Base-by-base conservation (phyloP, 2,888 invertebrate genomes). In the Pecten maximus region DNA sequence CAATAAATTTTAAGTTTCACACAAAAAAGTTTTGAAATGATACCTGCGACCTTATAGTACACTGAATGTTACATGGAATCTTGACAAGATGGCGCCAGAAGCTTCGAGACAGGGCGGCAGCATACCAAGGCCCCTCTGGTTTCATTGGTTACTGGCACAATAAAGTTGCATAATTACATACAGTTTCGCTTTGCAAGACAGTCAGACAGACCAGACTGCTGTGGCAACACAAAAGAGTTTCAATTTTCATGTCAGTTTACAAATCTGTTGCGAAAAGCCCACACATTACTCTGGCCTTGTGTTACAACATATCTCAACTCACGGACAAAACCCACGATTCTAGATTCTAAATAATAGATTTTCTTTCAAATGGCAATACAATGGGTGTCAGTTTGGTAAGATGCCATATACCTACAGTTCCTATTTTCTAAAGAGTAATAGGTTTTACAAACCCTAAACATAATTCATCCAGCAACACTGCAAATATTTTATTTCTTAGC, bases 251-350 rank as follows among this genome's bases (percentile, higher is more conserved):
- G 74, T 74, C 74, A 74, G 35, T 74, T 74, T 74, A 74, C 74
- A 74, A 74, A 74, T 74, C 74, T 74, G 74, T 74, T 74, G 74
- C 74, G 74, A 74, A 74, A 74, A 74, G 74, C 74, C 74, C 35
- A 74, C 74, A 74, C 74, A 74, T 74, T 74, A 74, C 6, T 35
- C 74, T 74, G 35, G 74, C 35, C 74, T 74, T 35, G 35, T 35
- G 74, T 8, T 74, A 35, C 35, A 74, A 74, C 74, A 74, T 35
- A 74, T 74, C 74, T 35, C 74, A 74, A 35, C 35, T 10, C 35
- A 35, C 74, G 10, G 35, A 74, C 74, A 15, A 28, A 74, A 74
- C 74, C 23, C 74, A 28, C n/a, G n/a, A n/a, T n/a, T n/a, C n/a
- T n/a, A 6, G 74, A 74, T 74, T 28, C 74, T 74, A 74, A 74